Evolutionary conservation across 1,140 invertebrate genomes (phyloP).

Genomic region (Hestina assimilis): DNA sequence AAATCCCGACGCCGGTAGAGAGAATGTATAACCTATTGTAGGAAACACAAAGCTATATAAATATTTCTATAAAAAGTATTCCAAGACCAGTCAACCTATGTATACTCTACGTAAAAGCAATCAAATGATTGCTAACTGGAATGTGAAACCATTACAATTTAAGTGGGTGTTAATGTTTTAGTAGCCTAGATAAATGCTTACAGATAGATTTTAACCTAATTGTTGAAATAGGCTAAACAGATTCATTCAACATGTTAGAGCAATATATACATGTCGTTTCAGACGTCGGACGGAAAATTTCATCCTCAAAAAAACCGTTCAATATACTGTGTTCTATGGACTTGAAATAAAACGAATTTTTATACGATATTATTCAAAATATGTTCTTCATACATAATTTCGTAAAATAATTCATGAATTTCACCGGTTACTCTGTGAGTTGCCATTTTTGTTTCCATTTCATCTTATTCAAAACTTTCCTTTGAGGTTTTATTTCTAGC

Average conservation of each 20-base stretch:
- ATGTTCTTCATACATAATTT: constrained; percentile 8
- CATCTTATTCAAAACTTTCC: constrained; percentile 22
- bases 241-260: too few species aligned
- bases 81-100: too few species aligned
- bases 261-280: too few species aligned
- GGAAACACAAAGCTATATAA: too few species aligned
- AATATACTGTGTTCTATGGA: too few species aligned
- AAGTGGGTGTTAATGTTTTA: neutral
- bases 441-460: constrained; percentile 35
- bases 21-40: too few species aligned
- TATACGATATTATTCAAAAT: constrained; percentile 3
- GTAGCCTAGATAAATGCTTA: neutral
- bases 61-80: too few species aligned
- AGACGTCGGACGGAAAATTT: too few species aligned
- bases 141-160: neutral
- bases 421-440: constrained; percentile 1
- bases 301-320: too few species aligned
- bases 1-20: too few species aligned
- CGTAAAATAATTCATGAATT: constrained; percentile 24
- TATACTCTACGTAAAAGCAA: too few species aligned
- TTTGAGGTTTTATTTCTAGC: constrained; percentile 28
- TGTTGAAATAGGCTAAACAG: constrained; percentile 5
- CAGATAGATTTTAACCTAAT: neutral
- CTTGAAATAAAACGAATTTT: neutral
- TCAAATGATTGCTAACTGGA: too few species aligned